Conservation (phyloP, 1,140 invertebrate species). For the Papilio machaon region DNA sequence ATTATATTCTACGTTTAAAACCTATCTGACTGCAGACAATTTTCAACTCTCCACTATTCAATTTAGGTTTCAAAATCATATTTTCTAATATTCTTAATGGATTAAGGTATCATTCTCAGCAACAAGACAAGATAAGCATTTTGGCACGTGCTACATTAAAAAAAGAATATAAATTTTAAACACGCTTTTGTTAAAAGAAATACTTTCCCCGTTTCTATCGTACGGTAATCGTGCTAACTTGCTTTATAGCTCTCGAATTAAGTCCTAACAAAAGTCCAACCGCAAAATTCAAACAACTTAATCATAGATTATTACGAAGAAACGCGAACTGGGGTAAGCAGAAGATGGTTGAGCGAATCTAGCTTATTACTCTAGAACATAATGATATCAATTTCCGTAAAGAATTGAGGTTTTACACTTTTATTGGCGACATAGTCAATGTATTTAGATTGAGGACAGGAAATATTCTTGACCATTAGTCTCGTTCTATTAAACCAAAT, state of each 20-base stretch:
- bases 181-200: no score
- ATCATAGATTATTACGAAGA: background rate
- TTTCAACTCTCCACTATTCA: background rate
- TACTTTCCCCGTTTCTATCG: background rate
- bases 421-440: conserved; percentile 1
- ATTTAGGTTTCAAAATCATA: background rate
- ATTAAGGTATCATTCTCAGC: background rate
- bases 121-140: background rate
- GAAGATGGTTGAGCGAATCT: background rate
- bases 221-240: background rate
- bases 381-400: conserved; percentile 21
- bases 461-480: background rate
- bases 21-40: background rate
- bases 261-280: background rate
- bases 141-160: no score
- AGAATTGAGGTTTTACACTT: background rate
- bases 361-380: background rate
- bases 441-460: conserved; percentile 14
- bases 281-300: conserved; percentile 7
- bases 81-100: background rate
- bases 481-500: background rate
- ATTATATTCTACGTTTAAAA: background rate
- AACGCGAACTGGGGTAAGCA: background rate
- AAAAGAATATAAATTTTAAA: no score
- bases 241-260: background rate